Conservation (phyloP, 2,113 vertebrate species). For the Anguilla japonica region DNA sequence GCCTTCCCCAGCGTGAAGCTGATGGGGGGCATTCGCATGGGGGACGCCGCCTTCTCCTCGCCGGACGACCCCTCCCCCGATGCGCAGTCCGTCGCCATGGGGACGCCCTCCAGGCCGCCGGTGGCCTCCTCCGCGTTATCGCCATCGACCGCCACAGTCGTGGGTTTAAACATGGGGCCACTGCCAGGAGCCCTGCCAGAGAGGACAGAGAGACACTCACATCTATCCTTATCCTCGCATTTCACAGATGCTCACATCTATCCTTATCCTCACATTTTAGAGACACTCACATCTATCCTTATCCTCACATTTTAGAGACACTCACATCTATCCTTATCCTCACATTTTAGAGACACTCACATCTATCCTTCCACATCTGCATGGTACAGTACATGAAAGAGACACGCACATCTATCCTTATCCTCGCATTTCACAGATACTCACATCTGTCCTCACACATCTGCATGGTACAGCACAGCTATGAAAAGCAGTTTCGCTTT, state of each 20-base stretch:
- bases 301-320: not conserved
- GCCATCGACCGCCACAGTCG: conserved; percentile 89
- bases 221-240: not conserved
- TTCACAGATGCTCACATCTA: not conserved
- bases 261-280: not conserved
- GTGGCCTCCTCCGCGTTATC: conserved; percentile 76
- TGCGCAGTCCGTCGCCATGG: conserved; percentile 41
- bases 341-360: too few relatives aligned
- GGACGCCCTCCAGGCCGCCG: conserved; percentile 51
- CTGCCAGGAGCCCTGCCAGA: conserved; percentile 85
- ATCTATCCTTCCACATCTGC: too few relatives aligned
- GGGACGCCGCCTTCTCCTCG: conserved; percentile 49
- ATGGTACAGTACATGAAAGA: too few relatives aligned
- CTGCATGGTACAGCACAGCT: too few relatives aligned
- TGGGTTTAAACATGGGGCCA: conserved; percentile 96
- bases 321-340: too few relatives aligned
- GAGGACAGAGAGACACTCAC: conserved; percentile 35
- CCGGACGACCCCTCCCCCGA: conserved; percentile 41
- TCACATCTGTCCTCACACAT: not conserved
- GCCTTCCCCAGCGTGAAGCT: conserved; percentile 81
- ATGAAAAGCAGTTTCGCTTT: too few relatives aligned
- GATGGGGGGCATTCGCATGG: conserved; percentile 67
- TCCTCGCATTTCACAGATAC: not conserved
- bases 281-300: not conserved
- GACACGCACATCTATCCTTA: not conserved